A percentile compares a stretch with the other conserved stretches of the same genome.
Conservation (phyloP, 2,797 vertebrate genomes). For the Dipus sagitta region DNA sequence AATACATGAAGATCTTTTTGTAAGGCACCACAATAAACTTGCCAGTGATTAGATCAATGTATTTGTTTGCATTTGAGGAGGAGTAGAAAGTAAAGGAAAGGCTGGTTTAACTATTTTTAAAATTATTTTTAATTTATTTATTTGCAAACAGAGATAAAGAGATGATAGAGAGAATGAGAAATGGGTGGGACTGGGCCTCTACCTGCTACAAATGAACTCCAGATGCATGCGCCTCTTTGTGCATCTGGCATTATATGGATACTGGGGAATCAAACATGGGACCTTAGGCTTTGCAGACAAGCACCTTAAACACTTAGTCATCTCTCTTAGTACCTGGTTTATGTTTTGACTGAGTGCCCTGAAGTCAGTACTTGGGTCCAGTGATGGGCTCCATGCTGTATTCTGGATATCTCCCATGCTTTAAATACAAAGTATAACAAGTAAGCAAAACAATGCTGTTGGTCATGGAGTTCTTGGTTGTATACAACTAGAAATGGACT, state of each 20-base stretch:
- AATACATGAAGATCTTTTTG: not conserved
- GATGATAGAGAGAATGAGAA: too few species aligned
- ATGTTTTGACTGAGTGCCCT: not conserved
- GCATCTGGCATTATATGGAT: too few species aligned
- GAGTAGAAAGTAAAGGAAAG: not conserved
- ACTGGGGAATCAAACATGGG: too few species aligned
- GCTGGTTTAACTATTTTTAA: not conserved
- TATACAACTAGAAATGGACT: not conserved
- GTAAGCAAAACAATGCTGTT: not conserved
- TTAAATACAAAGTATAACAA: not conserved
- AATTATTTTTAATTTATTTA: too few species aligned
- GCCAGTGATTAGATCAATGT: too few species aligned
- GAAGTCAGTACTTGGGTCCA: not conserved
- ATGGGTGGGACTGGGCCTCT: too few species aligned
- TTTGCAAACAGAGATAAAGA: too few species aligned
- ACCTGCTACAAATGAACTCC: too few species aligned
- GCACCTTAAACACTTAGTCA: too few species aligned
- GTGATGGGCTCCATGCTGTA: not conserved
- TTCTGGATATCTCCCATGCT: not conserved
- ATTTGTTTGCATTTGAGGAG: too few species aligned
- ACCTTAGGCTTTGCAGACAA: too few species aligned
- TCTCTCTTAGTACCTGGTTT: not conserved
- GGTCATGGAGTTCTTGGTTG: constrained; percentile 14
- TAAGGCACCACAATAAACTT: accelerated
- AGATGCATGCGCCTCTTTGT: too few species aligned